Percentiles rank a stretch among this genome's conserved stretches.
phyloP scores from a whole-genome alignment of 2,113 vertebrate species.

The Aplodontia rufa region DNA sequence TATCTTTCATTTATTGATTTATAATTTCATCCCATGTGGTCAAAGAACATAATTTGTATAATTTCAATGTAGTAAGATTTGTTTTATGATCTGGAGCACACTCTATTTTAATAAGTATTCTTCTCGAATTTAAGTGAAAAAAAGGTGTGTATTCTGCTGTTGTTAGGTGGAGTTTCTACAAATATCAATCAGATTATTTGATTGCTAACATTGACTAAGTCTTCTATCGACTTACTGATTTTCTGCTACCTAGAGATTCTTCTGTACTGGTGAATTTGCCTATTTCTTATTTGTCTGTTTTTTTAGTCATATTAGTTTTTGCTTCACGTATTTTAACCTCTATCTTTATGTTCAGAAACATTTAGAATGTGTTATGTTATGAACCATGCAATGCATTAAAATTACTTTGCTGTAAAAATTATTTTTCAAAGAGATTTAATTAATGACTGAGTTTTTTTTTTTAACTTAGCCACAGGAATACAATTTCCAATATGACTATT shows the following conservation, averaged over 20 bases:
- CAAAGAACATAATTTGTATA: not conserved
- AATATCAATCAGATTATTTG: not conserved
- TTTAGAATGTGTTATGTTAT: not conserved
- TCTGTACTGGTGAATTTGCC: not conserved
- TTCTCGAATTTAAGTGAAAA: not conserved
- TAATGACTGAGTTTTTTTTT: not conserved
- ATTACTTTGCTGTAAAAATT: not conserved
- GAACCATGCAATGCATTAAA: not conserved
- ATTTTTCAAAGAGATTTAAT: constrained; percentile 1
- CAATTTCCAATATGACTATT: not conserved
- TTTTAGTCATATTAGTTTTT: not conserved
- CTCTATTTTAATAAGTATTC: not conserved
- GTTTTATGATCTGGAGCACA: not conserved
- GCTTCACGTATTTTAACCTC: not conserved
- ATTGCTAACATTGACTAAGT: not conserved
- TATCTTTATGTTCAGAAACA: not conserved
- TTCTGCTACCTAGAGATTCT: not conserved
- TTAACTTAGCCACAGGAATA: not conserved
- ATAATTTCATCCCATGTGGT: not conserved
- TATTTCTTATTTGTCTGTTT: not conserved
- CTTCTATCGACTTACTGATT: not conserved
- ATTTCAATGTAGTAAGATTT: constrained; percentile 21
- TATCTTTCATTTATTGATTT: not conserved
- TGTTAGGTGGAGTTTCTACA: not conserved
- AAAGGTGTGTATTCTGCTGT: not conserved